Evolutionary conservation across 2,888 invertebrate species (phyloP).

Genomic region (Drosophila formosana): DNA sequence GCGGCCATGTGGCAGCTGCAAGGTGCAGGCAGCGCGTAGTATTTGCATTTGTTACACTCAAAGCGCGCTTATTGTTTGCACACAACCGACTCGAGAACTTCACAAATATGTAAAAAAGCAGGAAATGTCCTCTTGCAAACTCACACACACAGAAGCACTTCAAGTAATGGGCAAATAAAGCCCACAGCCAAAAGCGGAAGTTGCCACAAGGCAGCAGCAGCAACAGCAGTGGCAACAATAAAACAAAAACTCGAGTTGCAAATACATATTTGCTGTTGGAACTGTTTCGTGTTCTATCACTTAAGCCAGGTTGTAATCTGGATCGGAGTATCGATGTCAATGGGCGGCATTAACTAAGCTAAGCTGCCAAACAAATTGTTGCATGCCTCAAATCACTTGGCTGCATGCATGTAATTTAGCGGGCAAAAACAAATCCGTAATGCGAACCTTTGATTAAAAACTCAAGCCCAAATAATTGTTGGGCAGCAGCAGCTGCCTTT

Average conservation of each 20-base stretch:
- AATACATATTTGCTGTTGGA: constrained; percentile 10
- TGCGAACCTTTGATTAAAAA: constrained; percentile 68
- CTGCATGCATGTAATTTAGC: constrained; percentile 56
- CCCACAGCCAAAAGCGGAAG: constrained; percentile 42
- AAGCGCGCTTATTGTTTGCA: constrained; percentile 11
- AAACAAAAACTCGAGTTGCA: constrained; percentile 11
- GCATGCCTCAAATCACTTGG: constrained; percentile 59
- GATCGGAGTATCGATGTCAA: constrained; percentile 38
- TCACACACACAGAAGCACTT: constrained; percentile 29
- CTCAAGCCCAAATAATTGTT: constrained; percentile 57
- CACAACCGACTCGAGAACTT: constrained; percentile 40
- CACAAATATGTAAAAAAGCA: constrained; percentile 51
- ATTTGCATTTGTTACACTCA: constrained; percentile 41
- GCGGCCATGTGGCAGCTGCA: constrained; percentile 20
- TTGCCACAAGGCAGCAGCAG: constrained; percentile 32
- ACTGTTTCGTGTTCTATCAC: constrained; percentile 49
- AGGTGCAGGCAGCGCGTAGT: constrained; percentile 13
- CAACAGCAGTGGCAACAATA: constrained; percentile 1
- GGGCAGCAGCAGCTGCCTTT: constrained; percentile 37
- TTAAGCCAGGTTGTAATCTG: constrained; percentile 45
- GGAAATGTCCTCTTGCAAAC: constrained; percentile 45
- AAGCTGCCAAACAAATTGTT: constrained; percentile 32
- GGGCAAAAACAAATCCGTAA: constrained; percentile 51
- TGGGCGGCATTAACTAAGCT: constrained; percentile 11
- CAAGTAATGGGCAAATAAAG: constrained; percentile 67